These are phyloP conservation scores for Melospiza melodia DNA, from an alignment of 2,113 vertebrate species.

Conservation along the genomic window DNA sequence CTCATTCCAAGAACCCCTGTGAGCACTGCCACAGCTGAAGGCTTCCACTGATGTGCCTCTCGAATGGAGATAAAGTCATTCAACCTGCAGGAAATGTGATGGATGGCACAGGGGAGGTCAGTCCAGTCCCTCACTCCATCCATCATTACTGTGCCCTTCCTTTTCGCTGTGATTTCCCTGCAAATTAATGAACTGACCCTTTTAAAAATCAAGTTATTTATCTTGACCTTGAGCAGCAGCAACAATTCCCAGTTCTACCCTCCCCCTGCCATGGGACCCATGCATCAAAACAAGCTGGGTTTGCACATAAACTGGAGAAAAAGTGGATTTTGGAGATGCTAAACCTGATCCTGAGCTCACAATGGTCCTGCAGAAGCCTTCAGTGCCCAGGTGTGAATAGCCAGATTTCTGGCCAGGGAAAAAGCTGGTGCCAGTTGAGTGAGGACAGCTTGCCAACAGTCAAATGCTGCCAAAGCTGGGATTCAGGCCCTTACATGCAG, in stretches of 20 bases:
- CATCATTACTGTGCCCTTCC: not conserved
- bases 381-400: not conserved
- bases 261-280: not conserved
- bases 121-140: not conserved
- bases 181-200: not conserved
- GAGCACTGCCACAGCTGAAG: not conserved
- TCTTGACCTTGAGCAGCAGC: not conserved
- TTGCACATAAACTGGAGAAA: not conserved
- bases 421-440: not conserved
- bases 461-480: not conserved
- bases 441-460: not conserved
- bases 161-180: not conserved
- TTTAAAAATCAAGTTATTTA: not conserved
- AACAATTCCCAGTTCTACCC: not conserved
- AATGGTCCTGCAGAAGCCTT: not conserved
- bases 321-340: not conserved
- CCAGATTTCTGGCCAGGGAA: not conserved
- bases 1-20: no score
- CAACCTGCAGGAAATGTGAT: not conserved
- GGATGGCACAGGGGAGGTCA: not conserved
- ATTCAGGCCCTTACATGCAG: slow-evolving; percentile 49
- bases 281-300: not conserved
- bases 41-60: not conserved
- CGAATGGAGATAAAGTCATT: not conserved
- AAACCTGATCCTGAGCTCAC: not conserved